Percentiles rank a stretch among this genome's conserved stretches.
Evolutionary conservation across 2,888 invertebrate genomes (phyloP).

Genomic region (Caenorhabditis becei): DNA sequence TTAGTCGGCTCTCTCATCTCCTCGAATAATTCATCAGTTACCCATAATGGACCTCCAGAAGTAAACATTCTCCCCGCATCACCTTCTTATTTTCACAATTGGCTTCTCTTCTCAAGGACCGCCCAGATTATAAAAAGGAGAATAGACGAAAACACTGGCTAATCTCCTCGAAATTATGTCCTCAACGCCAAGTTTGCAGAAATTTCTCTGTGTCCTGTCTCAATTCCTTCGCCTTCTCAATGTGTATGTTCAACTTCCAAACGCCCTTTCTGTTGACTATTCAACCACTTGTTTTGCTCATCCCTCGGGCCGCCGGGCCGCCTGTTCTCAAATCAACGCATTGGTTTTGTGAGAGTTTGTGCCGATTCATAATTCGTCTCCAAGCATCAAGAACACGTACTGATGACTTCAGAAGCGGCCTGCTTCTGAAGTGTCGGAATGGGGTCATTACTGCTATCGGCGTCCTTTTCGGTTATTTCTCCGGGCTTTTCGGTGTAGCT

Average conservation of each 20-base stretch:
- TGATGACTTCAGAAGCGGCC: too few relatives aligned
- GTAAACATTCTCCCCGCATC: constrained; percentile 1
- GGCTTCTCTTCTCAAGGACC: neutral
- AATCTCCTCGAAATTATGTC: constrained; percentile 4
- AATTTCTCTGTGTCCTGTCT: neutral
- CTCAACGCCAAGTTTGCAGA: constrained; percentile 2
- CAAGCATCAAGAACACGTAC: too few relatives aligned
- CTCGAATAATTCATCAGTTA: neutral
- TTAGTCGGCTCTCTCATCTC: neutral
- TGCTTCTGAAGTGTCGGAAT: too few relatives aligned
- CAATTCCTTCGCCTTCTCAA: neutral
- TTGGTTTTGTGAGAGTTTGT: neutral
- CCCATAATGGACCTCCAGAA: constrained; percentile 2
- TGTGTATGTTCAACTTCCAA: neutral
- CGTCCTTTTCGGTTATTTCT: too few relatives aligned
- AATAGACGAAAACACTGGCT: neutral
- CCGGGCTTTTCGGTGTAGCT: too few relatives aligned
- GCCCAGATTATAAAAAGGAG: neutral
- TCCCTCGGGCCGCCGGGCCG: constrained; percentile 5
- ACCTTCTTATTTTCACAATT: neutral
- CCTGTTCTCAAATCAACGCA: neutral
- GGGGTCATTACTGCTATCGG: too few relatives aligned
- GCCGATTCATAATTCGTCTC: constrained; percentile 12
- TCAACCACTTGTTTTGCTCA: neutral
- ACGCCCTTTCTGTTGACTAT: constrained; percentile 33